These are phyloP conservation scores for Leuciscus waleckii DNA, from an alignment of 2,797 vertebrate genomes.

Conservation along the genomic window DNA sequence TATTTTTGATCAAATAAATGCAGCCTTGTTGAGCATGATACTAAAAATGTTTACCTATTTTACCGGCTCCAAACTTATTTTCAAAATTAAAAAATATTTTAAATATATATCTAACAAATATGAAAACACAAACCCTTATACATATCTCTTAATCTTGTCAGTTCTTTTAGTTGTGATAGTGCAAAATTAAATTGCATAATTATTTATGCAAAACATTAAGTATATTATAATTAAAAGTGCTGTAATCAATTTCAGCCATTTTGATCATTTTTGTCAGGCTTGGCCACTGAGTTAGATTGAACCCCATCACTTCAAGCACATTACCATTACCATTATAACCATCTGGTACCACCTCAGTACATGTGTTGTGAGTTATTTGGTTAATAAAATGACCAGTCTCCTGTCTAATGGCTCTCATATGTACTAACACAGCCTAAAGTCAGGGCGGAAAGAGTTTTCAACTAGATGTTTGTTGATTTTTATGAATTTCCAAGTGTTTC, in stretches of 20 bases:
- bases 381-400: background rate
- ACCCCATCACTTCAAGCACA: background rate
- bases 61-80: background rate
- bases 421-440: background rate
- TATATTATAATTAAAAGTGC: background rate
- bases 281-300: background rate
- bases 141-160: background rate
- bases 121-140: background rate
- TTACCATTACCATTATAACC: background rate
- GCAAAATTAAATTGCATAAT: background rate
- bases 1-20: background rate
- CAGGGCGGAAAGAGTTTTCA: background rate
- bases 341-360: background rate
- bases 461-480: background rate
- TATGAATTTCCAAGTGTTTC: constrained; percentile 9
- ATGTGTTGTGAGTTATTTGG: background rate
- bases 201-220: background rate
- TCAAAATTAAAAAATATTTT: background rate
- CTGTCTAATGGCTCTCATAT: background rate
- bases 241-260: background rate
- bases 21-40: background rate
- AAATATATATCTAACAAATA: background rate
- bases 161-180: background rate
- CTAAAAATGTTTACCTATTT: too few species aligned
- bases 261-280: background rate